Percentiles rank a stretch among this genome's conserved stretches.
These are phyloP conservation scores for Palaemon carinicauda DNA, from an alignment of 1,140 invertebrate genomes.

Conservation along the genomic window DNA sequence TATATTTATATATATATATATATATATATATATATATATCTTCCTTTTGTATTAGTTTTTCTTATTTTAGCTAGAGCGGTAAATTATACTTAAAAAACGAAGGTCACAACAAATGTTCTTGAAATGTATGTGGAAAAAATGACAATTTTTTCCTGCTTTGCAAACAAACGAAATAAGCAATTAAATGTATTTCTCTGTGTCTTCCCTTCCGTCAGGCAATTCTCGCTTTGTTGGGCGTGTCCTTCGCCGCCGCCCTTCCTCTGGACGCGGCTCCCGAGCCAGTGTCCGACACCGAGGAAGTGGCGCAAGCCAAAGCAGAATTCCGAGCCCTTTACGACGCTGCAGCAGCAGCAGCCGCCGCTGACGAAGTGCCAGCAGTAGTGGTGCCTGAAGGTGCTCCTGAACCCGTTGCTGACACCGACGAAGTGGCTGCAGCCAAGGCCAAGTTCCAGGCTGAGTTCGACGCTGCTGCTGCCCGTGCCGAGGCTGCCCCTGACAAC, in stretches of 20 bases:
- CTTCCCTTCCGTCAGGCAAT: background rate
- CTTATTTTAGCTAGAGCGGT: too few relatives aligned
- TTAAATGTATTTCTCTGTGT: too few relatives aligned
- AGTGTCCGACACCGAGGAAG: background rate
- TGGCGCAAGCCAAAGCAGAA: background rate
- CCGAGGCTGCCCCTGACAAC: constrained; percentile 51
- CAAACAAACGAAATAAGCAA: too few relatives aligned
- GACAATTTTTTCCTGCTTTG: too few relatives aligned
- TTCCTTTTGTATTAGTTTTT: too few relatives aligned
- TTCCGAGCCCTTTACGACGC: background rate
- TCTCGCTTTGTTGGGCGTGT: constrained; percentile 27
- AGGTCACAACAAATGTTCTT: too few relatives aligned
- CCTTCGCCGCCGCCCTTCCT: constrained; percentile 42
- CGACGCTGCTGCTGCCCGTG: constrained; percentile 16
- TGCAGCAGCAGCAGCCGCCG: background rate
- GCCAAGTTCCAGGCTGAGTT: constrained; percentile 44
- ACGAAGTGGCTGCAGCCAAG: constrained; percentile 47
- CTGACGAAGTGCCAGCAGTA: constrained; percentile 47
- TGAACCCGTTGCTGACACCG: constrained; percentile 50
- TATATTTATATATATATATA: too few relatives aligned
- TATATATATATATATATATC: too few relatives aligned
- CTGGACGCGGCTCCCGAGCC: background rate
- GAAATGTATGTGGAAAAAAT: too few relatives aligned
- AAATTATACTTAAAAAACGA: too few relatives aligned
- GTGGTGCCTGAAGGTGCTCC: constrained; percentile 26